Percentiles rank a stretch among this genome's conserved stretches.
Conservation (phyloP, 2,888 invertebrate species). For the Epiperipatus broadwayi region DNA sequence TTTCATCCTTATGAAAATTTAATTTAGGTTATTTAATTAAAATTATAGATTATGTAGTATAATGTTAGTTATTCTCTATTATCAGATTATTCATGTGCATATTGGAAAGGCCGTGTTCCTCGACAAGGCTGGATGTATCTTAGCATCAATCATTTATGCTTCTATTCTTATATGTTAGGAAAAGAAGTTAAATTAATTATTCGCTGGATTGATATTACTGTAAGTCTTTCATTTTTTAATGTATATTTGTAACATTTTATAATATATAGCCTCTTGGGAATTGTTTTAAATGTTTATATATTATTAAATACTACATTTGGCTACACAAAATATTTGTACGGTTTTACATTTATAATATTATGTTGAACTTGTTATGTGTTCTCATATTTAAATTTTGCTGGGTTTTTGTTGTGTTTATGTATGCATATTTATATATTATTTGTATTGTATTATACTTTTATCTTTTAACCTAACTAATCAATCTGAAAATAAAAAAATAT, state of each 20-base stretch:
- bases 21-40: not conserved
- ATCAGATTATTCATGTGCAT: conserved; percentile 45
- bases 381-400: no score
- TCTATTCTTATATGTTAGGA: conserved; percentile 83
- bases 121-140: conserved; percentile 93
- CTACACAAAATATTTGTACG: no score
- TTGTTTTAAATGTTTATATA: not conserved
- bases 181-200: conserved; percentile 68
- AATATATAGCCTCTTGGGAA: not conserved
- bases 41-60: not conserved
- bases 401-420: no score
- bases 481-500: no score
- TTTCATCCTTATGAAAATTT: no score
- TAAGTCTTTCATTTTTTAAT: conserved; percentile 19
- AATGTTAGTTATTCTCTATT: conserved; percentile 5
- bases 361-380: no score
- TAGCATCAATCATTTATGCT: conserved; percentile 87
- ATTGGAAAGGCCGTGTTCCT: conserved; percentile 76
- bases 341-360: no score
- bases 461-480: no score
- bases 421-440: no score
- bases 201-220: conserved; percentile 73
- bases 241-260: conserved; percentile 6
- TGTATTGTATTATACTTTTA: no score
- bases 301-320: no score